phyloP scores from a whole-genome alignment of 2,797 vertebrate species.

The Sphenopsis melanotis region DNA sequence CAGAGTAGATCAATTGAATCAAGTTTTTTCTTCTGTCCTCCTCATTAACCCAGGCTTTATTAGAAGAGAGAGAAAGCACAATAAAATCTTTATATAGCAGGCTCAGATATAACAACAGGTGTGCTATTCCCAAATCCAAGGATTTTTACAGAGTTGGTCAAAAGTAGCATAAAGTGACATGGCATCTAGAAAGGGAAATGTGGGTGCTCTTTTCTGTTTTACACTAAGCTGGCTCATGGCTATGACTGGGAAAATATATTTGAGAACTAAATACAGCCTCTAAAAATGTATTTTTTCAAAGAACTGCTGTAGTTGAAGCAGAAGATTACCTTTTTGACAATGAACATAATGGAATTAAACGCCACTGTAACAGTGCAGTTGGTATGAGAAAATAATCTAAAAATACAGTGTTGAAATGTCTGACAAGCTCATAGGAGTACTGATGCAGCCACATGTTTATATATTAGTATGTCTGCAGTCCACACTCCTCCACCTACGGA shows the following conservation, averaged over 20 bases:
- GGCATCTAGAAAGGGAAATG: background rate
- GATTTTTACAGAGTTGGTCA: background rate
- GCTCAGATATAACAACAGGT: background rate
- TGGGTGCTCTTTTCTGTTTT: background rate
- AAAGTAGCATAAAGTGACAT: background rate
- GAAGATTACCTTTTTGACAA: background rate
- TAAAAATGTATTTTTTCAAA: background rate
- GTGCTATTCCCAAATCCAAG: background rate
- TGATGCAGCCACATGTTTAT: background rate
- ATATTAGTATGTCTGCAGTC: background rate
- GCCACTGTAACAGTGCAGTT: background rate
- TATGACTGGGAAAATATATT: background rate
- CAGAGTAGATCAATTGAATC: background rate
- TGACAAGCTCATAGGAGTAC: background rate
- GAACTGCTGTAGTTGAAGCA: background rate
- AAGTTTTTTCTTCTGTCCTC: background rate
- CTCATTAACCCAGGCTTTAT: background rate
- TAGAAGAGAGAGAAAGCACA: background rate
- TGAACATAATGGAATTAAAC: background rate
- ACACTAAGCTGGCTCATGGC: background rate
- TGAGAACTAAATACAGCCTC: background rate
- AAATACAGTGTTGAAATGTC: slow-evolving; percentile 32
- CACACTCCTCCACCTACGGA: background rate
- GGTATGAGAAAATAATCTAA: slow-evolving; percentile 39
- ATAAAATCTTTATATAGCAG: background rate